Base-by-base conservation (phyloP, 2,113 vertebrate genomes). In the Perca flavescens region DNA sequence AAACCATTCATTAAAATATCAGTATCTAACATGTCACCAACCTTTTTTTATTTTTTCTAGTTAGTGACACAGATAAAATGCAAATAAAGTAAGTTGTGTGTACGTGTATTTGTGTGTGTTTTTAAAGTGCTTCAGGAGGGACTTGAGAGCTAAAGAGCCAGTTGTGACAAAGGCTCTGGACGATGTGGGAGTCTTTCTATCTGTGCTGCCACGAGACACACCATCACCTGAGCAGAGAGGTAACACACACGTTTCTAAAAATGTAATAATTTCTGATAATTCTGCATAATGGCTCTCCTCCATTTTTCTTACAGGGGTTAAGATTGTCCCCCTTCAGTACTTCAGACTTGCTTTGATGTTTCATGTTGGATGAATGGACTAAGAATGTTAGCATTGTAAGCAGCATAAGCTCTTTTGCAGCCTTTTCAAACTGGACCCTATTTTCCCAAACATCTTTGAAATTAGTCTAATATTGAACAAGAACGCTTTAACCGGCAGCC, bases 61-160 rank as follows among this genome's bases (percentile, higher is more conserved):
- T 16, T 15, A 4, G 12, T n/a, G 74, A 12, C 7, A 5, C 19
- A 21, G 14, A 50, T 47, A 43, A 43, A 17, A 31, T 3, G 21
- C 6, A 2, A 52, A 19, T 19, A 15, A 19, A 69, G n/a, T 1
- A 22, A 5, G 5, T 7, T 61, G 46, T 72, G 54, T 85, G 25
- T 67, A 9, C 43, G 16, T 60, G 25, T 57, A 9, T 79, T 9
- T 62, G 46, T 74, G 67, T 79, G 28, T 74, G 22, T 74, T 58
- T 60, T 21, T 8, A 62, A 84, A 95, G 95, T 86, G 79, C 2
- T 95, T 95, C 85, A 93, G 80, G 71, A 92, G 87, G 19, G 94
- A 95, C 4, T 15, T 95, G 62, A 88, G 86, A 73, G 86, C 77
- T 1, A 96, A 95, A 78, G 94, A 95, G 61, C 94, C 95, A 0